These are phyloP conservation scores for Drosophila ambigua DNA, from an alignment of 1,140 invertebrate species.

Conservation along the genomic window DNA sequence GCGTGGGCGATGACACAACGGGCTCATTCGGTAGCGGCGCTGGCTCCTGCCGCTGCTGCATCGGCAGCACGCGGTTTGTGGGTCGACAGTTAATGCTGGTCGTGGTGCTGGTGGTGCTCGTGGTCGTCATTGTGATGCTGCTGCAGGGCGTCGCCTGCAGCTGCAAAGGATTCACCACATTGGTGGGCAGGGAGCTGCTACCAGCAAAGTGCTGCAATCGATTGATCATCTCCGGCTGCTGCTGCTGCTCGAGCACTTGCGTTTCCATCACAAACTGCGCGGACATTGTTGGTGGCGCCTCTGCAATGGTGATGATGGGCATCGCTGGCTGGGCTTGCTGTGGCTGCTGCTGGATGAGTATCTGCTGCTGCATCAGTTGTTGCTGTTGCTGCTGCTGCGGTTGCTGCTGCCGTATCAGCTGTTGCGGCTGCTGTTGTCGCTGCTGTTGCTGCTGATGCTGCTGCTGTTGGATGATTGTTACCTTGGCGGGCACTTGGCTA, in stretches of 20 bases:
- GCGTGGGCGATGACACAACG: slow-evolving; percentile 58
- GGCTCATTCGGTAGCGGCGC: slow-evolving; percentile 43
- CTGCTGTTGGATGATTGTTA: slow-evolving; percentile 45
- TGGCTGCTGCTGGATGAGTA: slow-evolving; percentile 13
- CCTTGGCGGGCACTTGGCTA: slow-evolving; percentile 36
- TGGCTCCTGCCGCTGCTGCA: slow-evolving; percentile 85
- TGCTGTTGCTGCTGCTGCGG: slow-evolving; percentile 26
- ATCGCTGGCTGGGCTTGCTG: slow-evolving; percentile 32
- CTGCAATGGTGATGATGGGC: slow-evolving; percentile 55
- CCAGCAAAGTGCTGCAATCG: slow-evolving; percentile 86
- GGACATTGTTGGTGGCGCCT: slow-evolving; percentile 29
- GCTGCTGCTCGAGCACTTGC: slow-evolving; percentile 27
- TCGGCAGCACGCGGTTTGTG: slow-evolving; percentile 90
- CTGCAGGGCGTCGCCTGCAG: slow-evolving; percentile 56
- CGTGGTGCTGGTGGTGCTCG: slow-evolving; percentile 29
- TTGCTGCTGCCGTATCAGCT: slow-evolving; percentile 24
- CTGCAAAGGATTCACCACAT: slow-evolving; percentile 87
- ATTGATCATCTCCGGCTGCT: slow-evolving; percentile 35
- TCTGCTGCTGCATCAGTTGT: slow-evolving; percentile 22
- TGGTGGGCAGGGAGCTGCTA: slow-evolving; percentile 85
- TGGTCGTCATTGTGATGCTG: slow-evolving; percentile 34
- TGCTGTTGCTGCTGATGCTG: slow-evolving; percentile 26
- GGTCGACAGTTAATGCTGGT: slow-evolving; percentile 84
- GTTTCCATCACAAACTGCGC: slow-evolving; percentile 48
- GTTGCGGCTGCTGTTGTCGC: slow-evolving; percentile 15